Evolutionary conservation across 2,797 vertebrate species (phyloP).

Genomic region (Myripristis murdjan): DNA sequence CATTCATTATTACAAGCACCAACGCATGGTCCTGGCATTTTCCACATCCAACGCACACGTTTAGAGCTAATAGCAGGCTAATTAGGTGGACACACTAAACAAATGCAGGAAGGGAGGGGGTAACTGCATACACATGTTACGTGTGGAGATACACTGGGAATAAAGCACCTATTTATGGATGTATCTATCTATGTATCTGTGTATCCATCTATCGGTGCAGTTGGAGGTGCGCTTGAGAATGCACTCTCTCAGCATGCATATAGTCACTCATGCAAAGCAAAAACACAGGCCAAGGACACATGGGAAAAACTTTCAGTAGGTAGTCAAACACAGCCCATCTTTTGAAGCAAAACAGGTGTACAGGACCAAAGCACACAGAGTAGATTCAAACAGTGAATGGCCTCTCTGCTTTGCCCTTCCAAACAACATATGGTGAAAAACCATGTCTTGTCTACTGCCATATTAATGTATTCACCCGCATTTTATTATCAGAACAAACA

Average conservation of each 20-base stretch:
- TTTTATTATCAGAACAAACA: constrained; percentile 83
- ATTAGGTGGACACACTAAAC: constrained; percentile 61
- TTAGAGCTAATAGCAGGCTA: constrained; percentile 63
- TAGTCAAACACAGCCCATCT: background rate
- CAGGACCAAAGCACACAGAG: constrained; percentile 5
- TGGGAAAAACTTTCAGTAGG: background rate
- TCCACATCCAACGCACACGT: constrained; percentile 75
- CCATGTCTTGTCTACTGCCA: constrained; percentile 60
- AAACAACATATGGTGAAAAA: constrained; percentile 73
- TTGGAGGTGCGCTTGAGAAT: no score
- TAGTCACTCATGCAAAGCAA: background rate
- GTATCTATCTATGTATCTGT: background rate
- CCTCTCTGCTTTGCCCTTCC: constrained; percentile 37
- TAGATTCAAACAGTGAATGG: constrained; percentile 26
- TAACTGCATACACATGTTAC: constrained; percentile 19
- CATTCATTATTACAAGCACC: constrained; percentile 78
- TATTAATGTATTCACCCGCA: constrained; percentile 76
- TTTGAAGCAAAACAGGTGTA: constrained; percentile 19
- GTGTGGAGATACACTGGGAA: background rate
- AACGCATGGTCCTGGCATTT: constrained; percentile 72
- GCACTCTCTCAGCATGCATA: background rate
- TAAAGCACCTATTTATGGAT: background rate
- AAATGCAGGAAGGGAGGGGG: constrained; percentile 53
- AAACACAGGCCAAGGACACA: constrained; percentile 22
- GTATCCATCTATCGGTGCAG: background rate